These are phyloP conservation scores for Camponotus pennsylvanicus DNA, from an alignment of 1,140 invertebrate species.

Conservation along the genomic window DNA sequence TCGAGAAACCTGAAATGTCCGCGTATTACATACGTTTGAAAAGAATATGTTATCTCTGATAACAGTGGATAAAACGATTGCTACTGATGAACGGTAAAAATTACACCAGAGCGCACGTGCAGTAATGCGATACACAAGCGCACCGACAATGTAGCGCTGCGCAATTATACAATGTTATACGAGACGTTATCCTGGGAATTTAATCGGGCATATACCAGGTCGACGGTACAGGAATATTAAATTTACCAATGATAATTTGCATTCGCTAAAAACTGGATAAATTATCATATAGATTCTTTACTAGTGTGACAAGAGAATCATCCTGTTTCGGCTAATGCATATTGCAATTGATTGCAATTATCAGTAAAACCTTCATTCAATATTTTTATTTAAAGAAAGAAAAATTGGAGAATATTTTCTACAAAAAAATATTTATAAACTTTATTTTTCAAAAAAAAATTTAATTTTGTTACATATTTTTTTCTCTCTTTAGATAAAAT, in stretches of 20 bases:
- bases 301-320: neutral
- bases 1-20: conserved; percentile 21
- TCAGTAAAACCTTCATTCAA: neutral
- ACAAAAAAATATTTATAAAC: neutral
- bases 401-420: neutral
- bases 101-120: conserved; percentile 38
- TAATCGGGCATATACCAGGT: conserved; percentile 3
- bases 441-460: neutral
- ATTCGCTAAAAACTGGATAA: neutral
- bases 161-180: conserved; percentile 32
- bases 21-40: conserved; percentile 53
- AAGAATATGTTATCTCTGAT: conserved; percentile 55
- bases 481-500: neutral
- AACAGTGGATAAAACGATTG: conserved; percentile 65
- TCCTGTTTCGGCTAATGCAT: neutral
- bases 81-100: conserved; percentile 55
- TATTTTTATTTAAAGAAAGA: neutral
- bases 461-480: neutral
- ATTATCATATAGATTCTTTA: conserved; percentile 24
- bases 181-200: conserved; percentile 43
- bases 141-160: conserved; percentile 51
- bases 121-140: conserved; percentile 38
- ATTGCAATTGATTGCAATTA: neutral
- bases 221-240: conserved; percentile 4
- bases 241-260: conserved; percentile 12